Evolutionary conservation across 2,888 invertebrate genomes (phyloP), one percentile per base, ranked within the genome.

Genomic region (Eilema griseolum): DNA sequence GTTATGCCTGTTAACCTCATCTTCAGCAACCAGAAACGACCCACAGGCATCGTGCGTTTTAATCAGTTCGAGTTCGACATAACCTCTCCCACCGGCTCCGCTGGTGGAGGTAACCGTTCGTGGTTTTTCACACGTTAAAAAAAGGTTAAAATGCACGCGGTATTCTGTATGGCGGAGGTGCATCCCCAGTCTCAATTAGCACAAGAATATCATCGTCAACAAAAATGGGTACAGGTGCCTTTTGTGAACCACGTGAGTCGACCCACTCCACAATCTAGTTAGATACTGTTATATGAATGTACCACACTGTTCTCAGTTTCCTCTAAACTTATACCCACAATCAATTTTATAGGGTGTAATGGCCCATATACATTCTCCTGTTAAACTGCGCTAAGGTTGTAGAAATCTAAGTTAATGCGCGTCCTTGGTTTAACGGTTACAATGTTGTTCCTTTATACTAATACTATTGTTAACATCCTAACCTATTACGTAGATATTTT

Each of bases 381-480:
- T 65, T 56, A 65, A 65, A 52, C 28, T 31, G 65, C 46, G 26
- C 31, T 56, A 65, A 31, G 31, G 31, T 20, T 71, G 63, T 60
- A 71, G 69, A 73, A 71, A 78, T 72, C 73, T 76, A 78, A 75
- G 74, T 56, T 65, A 65, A 52, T 46, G 52, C 23, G 23, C 31
- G 56, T 31, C 56, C 56, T 67, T 61, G 66, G 66, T 41, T 46
- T 63, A n/a, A 63, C 46, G 63, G 24, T 63, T 46, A 78, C 80
- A 63, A 80, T 80, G 78, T 78, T 61, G 82, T 83, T 37, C 14
- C 33, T 23, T 61, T 23, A 37, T 24, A 61, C 61, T 37, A 37
- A 37, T 37, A 61, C 37, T 37, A 23, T 23, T 37, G 61, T 61
- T 33, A 33, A 37, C 33, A 33, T n/a, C 2, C 4, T 37, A 23